Conservation (phyloP, 2,113 vertebrate genomes). For the Origma solitaria region DNA sequence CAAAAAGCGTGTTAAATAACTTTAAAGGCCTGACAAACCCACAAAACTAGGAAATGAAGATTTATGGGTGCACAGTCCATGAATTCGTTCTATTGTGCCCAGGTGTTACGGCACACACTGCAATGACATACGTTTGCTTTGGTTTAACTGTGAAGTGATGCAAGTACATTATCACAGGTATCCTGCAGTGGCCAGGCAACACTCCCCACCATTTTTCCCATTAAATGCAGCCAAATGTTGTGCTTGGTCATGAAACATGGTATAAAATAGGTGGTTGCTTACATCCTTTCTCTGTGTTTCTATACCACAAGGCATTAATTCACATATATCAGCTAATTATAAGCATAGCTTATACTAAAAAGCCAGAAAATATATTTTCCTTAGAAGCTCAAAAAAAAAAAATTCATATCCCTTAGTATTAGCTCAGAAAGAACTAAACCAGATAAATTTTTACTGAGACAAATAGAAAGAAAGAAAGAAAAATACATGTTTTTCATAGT, state of each 20-base stretch:
- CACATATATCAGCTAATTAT: neutral
- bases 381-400: neutral
- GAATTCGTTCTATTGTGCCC: conserved; percentile 9
- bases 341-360: neutral
- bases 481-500: neutral
- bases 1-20: conserved; percentile 61
- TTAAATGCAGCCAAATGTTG: neutral
- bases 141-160: conserved; percentile 15
- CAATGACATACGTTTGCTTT: neutral
- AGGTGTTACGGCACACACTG: neutral
- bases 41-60: conserved; percentile 44
- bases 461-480: neutral
- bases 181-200: neutral
- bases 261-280: neutral
- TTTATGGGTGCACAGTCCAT: conserved; percentile 11
- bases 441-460: neutral
- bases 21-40: conserved; percentile 42
- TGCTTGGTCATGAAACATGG: neutral
- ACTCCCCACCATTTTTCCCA: neutral
- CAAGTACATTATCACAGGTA: neutral
- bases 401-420: neutral
- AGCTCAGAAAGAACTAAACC: neutral
- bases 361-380: neutral
- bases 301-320: neutral
- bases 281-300: neutral